phyloP scores from a whole-genome alignment of 2,113 vertebrate species.

The Apodemus speciosus region DNA sequence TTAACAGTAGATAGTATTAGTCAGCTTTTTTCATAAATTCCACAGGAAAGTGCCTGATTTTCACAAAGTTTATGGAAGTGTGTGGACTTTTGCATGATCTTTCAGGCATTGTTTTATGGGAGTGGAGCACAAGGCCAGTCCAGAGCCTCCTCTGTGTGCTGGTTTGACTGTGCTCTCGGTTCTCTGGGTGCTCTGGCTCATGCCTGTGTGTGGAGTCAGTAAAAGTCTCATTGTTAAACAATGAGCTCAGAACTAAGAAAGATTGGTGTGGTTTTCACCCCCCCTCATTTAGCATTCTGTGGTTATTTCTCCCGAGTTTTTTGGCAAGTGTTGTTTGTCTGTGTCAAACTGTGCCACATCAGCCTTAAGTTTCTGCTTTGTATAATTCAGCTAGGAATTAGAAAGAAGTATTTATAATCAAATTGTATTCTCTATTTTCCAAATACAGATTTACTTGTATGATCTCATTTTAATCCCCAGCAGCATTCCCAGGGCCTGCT shows the following conservation, averaged over 20 bases:
- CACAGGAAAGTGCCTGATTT: conserved; percentile 41
- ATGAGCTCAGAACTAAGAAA: conserved; percentile 63
- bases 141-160: conserved; percentile 36
- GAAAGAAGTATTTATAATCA: conserved; percentile 47
- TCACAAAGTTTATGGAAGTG: conserved; percentile 14
- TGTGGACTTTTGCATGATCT: neutral
- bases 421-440: conserved; percentile 47
- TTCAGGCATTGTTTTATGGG: conserved; percentile 29
- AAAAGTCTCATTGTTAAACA: conserved; percentile 63
- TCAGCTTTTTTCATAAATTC: conserved; percentile 27
- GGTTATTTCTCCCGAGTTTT: conserved; percentile 75
- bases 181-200: conserved; percentile 28
- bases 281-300: conserved; percentile 33
- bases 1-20: conserved; percentile 60
- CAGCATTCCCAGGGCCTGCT: neutral
- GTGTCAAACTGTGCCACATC: conserved; percentile 60
- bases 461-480: conserved; percentile 48
- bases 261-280: conserved; percentile 46
- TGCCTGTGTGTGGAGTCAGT: conserved; percentile 53
- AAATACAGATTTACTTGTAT: conserved; percentile 57
- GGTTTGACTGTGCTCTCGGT: conserved; percentile 4
- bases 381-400: conserved; percentile 60
- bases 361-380: conserved; percentile 60
- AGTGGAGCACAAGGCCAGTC: neutral
- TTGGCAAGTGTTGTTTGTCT: conserved; percentile 59